Base-by-base conservation (phyloP, 2,888 invertebrate species). In the Epinotia demarniana region DNA sequence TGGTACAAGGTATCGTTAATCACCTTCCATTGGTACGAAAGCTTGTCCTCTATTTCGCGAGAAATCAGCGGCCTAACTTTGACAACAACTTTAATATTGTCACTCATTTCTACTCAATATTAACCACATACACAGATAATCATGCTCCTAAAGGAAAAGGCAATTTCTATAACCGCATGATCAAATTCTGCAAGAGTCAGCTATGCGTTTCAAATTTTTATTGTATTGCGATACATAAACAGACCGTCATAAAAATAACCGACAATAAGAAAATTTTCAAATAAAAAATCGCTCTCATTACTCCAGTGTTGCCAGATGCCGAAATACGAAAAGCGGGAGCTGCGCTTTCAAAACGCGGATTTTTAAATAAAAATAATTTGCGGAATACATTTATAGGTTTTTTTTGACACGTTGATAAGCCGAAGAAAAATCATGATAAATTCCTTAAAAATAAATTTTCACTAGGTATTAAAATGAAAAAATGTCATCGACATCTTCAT, bases 41-140 rank as follows among this genome's bases (percentile, higher is more conserved):
- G 89, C 81, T 95, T 94, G 8, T 95, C 94, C 58, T 95, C 95
- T 66, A 94, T 91, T 89, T 97, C 97, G 66, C 96, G 95, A 81
- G 93, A 88, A 81, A 96, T 95, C 12, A 96, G 85, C 27, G 97
- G 97, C 63, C 97, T 95, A 78, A 96, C 95, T 93, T 97, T 96
- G 77, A 97, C 96, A 76, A 96, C 96, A 72, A 97, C 97, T 94
- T 96, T 96, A 69, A 97, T 96, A 85, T 95, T 96, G 85, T 95
- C 95, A 84, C 95, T 95, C 95, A 95, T 95, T 83, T 90, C 89
- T 69, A 72, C 79, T 78, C 82, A 82, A 82, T 81, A 80, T 80
- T 75, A 13, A 73, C 76, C 76, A 77, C 72, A 78, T 72, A 78
- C 76, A 75, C 72, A 78, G 61, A 62, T n/a, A 75, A 60, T 62